Evolutionary conservation across 1,140 invertebrate species (phyloP).

Genomic region (Sycobia sp.): DNA sequence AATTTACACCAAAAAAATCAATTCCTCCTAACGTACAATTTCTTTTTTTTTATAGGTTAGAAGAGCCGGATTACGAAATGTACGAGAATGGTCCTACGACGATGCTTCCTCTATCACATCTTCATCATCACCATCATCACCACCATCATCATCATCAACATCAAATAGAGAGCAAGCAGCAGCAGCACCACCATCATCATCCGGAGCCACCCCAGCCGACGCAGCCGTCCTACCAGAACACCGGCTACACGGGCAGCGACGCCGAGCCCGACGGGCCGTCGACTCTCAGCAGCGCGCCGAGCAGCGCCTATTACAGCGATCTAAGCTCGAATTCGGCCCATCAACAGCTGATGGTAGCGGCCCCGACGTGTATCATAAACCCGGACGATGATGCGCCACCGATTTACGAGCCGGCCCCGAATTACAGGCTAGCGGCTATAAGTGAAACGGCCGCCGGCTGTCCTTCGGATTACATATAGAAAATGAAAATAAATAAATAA

Average conservation of each 20-base stretch:
- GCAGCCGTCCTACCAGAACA: slow-evolving; percentile 72
- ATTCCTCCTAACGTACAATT: background rate
- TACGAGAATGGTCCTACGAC: slow-evolving; percentile 58
- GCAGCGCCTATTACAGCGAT: slow-evolving; percentile 74
- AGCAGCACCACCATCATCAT: slow-evolving; percentile 45
- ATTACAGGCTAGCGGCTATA: slow-evolving; percentile 67
- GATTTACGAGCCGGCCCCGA: slow-evolving; percentile 38
- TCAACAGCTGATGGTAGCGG: slow-evolving; percentile 43
- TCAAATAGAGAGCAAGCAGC: no score
- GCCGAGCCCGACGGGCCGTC: slow-evolving; percentile 68
- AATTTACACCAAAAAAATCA: no score
- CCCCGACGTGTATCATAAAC: slow-evolving; percentile 46
- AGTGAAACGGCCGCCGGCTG: slow-evolving; percentile 60
- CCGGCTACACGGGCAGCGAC: slow-evolving; percentile 70
- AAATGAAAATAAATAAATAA: no score
- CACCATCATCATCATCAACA: slow-evolving; percentile 47
- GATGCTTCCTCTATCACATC: slow-evolving; percentile 48
- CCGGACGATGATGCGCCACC: slow-evolving; percentile 45
- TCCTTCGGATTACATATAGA: slow-evolving; percentile 36
- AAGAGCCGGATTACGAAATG: slow-evolving; percentile 61
- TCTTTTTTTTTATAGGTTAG: slow-evolving; percentile 45
- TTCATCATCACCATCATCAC: slow-evolving; percentile 50
- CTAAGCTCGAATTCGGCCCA: slow-evolving; percentile 53
- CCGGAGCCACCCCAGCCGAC: slow-evolving; percentile 51
- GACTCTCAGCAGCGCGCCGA: slow-evolving; percentile 68